phyloP scores from a whole-genome alignment of 1,140 invertebrate genomes.

The Caerostris extrusa region DNA sequence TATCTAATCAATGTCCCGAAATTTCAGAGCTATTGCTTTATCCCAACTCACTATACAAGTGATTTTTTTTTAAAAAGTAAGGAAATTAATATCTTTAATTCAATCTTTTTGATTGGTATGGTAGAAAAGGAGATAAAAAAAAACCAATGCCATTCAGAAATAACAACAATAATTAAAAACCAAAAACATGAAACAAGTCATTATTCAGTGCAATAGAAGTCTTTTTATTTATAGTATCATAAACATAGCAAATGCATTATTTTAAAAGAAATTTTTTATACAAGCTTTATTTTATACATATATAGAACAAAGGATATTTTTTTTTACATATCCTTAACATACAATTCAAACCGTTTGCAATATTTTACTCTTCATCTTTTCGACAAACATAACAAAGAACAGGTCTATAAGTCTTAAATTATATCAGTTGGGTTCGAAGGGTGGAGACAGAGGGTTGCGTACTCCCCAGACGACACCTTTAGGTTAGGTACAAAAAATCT shows the following conservation, averaged over 20 bases:
- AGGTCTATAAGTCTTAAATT: not conserved
- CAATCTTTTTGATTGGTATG: no score
- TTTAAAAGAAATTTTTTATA: not conserved
- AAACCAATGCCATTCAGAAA: no score
- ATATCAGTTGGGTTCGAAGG: not conserved
- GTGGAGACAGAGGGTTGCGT: not conserved
- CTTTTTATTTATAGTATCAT: constrained; percentile 18
- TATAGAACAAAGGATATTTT: not conserved
- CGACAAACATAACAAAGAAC: not conserved
- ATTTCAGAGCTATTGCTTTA: no score
- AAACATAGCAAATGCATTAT: not conserved
- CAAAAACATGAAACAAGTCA: no score
- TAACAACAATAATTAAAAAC: no score
- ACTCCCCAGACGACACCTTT: not conserved
- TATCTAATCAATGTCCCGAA: no score
- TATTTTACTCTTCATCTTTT: not conserved
- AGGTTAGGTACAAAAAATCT: no score
- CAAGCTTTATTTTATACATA: constrained; percentile 1
- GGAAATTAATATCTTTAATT: no score
- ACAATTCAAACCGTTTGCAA: not conserved
- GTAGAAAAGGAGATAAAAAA: no score
- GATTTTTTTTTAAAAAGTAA: no score
- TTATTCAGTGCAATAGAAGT: not conserved
- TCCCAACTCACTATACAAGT: no score
- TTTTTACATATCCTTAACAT: not conserved